Evolutionary conservation across 2,888 invertebrate genomes (phyloP).

Genomic region (Hemaris fuciformis): DNA sequence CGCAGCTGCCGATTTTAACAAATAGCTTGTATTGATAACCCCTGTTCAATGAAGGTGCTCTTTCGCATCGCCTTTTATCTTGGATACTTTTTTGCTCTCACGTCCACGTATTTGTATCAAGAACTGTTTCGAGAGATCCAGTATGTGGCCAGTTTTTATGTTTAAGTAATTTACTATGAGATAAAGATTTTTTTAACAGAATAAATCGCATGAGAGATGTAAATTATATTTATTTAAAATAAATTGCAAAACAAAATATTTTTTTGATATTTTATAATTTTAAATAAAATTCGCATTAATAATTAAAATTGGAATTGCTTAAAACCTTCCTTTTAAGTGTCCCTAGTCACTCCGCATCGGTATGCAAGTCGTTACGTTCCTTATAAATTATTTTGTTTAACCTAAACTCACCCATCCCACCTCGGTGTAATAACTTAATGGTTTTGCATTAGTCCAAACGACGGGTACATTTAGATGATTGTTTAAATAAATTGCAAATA

Average conservation of each 20-base stretch:
- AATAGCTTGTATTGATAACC: constrained; percentile 61
- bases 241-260: not conserved
- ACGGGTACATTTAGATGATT: no score
- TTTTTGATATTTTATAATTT: not conserved
- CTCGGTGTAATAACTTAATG: no score
- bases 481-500: no score
- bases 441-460: no score
- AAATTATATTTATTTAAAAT: not conserved
- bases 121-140: not conserved
- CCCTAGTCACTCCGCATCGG: no score
- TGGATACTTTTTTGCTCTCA: constrained; percentile 15
- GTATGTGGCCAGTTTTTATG: not conserved
- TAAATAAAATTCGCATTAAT: no score
- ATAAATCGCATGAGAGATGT: not conserved
- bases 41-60: constrained; percentile 41
- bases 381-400: no score
- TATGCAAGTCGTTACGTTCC: no score
- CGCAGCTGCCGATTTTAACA: constrained; percentile 71
- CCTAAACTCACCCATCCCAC: no score
- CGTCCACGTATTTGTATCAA: constrained; percentile 3
- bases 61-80: constrained; percentile 24
- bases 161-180: not conserved
- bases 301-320: no score
- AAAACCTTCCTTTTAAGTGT: no score
- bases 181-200: not conserved